These are phyloP conservation scores for Gobionotothen gibberifrons DNA, from an alignment of 2,797 vertebrate genomes.

Conservation along the genomic window DNA sequence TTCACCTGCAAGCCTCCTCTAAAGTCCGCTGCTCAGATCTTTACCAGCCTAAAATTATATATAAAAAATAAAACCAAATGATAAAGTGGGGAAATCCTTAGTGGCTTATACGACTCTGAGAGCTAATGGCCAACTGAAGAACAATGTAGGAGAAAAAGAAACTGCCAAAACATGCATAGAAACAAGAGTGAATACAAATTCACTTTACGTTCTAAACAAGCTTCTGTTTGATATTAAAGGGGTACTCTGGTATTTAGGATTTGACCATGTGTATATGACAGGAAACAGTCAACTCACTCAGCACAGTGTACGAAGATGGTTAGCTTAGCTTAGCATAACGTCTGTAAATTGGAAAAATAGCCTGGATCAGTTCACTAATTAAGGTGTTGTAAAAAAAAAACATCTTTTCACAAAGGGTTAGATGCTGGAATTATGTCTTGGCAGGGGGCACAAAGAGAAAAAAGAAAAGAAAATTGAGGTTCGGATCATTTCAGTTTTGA, in stretches of 20 bases:
- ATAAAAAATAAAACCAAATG: neutral
- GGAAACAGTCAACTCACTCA: neutral
- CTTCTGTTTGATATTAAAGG: too few species aligned
- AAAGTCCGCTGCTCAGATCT: neutral
- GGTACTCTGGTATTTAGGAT: too few species aligned
- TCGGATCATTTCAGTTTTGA: slow-evolving; percentile 3
- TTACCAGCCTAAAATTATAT: neutral
- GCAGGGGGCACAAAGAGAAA: neutral
- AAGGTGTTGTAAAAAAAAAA: slow-evolving; percentile 1
- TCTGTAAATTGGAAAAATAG: neutral
- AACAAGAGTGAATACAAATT: too few species aligned
- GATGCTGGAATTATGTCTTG: neutral
- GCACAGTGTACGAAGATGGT: neutral
- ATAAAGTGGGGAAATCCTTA: too few species aligned
- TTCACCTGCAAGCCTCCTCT: neutral
- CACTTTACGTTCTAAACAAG: too few species aligned
- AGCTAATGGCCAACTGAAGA: too few species aligned
- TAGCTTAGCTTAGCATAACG: slow-evolving; percentile 3
- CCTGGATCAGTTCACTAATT: neutral
- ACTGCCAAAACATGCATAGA: too few species aligned
- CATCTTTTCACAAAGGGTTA: neutral
- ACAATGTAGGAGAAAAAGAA: too few species aligned
- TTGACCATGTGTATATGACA: neutral
- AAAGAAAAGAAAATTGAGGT: neutral
- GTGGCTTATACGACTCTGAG: too few species aligned